phyloP scores from a whole-genome alignment of 1,140 invertebrate genomes.

The Pseudachorutes palmiensis region DNA sequence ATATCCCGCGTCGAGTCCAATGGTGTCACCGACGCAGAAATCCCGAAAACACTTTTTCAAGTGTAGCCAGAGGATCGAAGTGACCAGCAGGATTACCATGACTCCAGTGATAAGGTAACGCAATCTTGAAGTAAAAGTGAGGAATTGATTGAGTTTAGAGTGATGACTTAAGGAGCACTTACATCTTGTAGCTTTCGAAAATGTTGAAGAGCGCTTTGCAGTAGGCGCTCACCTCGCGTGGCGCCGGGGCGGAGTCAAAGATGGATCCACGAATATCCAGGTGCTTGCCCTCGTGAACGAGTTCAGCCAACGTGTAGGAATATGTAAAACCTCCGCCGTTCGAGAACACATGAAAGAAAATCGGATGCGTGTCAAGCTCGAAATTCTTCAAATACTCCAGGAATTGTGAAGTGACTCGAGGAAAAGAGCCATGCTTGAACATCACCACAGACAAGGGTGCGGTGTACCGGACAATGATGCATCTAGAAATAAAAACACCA shows the following conservation, averaged over 20 bases:
- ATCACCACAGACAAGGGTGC: conserved; percentile 60
- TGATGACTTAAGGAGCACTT: background rate
- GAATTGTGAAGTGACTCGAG: conserved; percentile 55
- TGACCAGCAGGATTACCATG: conserved; percentile 24
- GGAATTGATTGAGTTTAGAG: background rate
- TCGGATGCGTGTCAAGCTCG: conserved; percentile 58
- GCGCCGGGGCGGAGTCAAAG: conserved; percentile 65
- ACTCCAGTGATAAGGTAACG: conserved; percentile 13
- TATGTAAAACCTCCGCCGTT: conserved; percentile 66
- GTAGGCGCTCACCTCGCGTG: conserved; percentile 50
- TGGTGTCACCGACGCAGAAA: conserved; percentile 36
- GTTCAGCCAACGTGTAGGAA: conserved; percentile 54
- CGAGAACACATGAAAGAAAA: conserved; percentile 71
- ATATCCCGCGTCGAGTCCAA: conserved; percentile 14
- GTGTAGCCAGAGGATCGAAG: conserved; percentile 32
- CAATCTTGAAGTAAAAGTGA: conserved; percentile 21
- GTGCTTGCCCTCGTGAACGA: conserved; percentile 44
- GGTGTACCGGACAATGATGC: conserved; percentile 64
- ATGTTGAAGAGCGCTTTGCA: conserved; percentile 55
- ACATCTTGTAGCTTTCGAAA: conserved; percentile 41
- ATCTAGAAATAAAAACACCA: conserved; percentile 48
- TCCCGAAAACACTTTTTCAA: conserved; percentile 13
- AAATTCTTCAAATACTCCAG: conserved; percentile 58
- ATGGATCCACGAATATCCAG: conserved; percentile 60
- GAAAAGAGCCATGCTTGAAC: conserved; percentile 53